Conservation (phyloP, 2,888 invertebrate genomes). For the Nemotelus nigrinus region DNA sequence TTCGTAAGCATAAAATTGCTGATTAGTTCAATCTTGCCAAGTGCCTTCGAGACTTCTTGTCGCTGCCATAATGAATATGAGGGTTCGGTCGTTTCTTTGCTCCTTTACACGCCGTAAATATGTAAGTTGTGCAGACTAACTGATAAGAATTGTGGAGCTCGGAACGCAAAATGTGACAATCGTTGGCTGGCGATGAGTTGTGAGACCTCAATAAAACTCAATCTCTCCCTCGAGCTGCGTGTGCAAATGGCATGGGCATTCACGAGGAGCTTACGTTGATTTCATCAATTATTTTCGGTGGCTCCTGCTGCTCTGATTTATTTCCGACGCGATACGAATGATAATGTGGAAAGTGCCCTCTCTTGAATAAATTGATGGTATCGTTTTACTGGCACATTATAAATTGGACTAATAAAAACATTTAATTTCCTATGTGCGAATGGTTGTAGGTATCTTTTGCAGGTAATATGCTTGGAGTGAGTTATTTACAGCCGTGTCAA, state of each 20-base stretch:
- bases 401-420: too few relatives aligned
- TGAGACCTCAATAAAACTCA: constrained; percentile 23
- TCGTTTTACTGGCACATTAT: too few relatives aligned
- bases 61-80: constrained; percentile 6
- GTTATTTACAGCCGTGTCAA: too few relatives aligned
- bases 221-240: constrained; percentile 4
- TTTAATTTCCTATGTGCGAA: too few relatives aligned
- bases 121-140: constrained; percentile 27
- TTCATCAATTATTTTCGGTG: constrained; percentile 41
- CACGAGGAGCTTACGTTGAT: constrained; percentile 19
- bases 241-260: not conserved
- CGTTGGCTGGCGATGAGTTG: constrained; percentile 9
- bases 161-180: constrained; percentile 8
- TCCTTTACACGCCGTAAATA: constrained; percentile 15
- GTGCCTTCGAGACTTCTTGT: constrained; percentile 23
- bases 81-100: constrained; percentile 2
- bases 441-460: too few relatives aligned
- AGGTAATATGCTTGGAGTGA: too few relatives aligned
- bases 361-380: too few relatives aligned
- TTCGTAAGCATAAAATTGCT: constrained; percentile 27
- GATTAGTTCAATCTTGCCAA: constrained; percentile 35
- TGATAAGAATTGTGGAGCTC: constrained; percentile 40
- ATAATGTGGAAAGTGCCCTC: not conserved
- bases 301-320: constrained; percentile 24
- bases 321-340: constrained; percentile 30